Conservation (phyloP, 2,797 vertebrate genomes). For the Remorina albescens region DNA sequence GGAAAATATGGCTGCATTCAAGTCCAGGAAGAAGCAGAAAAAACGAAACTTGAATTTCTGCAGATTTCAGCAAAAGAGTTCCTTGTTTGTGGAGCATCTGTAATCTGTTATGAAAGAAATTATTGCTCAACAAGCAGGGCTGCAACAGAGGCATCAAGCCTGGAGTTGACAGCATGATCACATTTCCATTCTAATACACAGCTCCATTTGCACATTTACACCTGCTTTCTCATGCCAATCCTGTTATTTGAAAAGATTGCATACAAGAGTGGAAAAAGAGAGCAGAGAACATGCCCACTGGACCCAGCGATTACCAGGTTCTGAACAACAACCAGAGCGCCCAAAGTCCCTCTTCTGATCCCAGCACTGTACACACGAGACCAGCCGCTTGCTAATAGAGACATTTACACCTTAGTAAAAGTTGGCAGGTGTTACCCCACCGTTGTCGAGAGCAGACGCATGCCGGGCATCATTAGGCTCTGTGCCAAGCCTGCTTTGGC, state of each 20-base stretch:
- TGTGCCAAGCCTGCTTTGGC: constrained; percentile 93
- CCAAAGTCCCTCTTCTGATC: constrained; percentile 90
- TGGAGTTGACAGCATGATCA: constrained; percentile 15
- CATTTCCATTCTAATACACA: constrained; percentile 18
- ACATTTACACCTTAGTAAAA: constrained; percentile 98
- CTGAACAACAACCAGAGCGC: constrained; percentile 82
- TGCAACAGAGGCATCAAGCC: constrained; percentile 20
- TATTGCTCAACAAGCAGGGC: constrained; percentile 18
- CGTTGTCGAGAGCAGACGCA: constrained; percentile 94
- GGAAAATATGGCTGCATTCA: constrained; percentile 6
- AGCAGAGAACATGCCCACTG: constrained; percentile 72
- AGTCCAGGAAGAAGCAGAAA: not conserved
- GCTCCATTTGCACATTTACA: constrained; percentile 37
- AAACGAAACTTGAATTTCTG: not conserved
- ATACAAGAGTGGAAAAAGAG: constrained; percentile 54
- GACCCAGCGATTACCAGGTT: constrained; percentile 77
- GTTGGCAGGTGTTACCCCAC: constrained; percentile 96
- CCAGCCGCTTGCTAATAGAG: constrained; percentile 92
- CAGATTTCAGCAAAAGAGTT: not conserved
- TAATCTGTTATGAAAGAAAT: constrained; percentile 2
- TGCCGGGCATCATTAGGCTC: constrained; percentile 97
- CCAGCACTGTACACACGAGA: constrained; percentile 71
- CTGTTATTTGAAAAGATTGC: constrained; percentile 63
- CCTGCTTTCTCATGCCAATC: constrained; percentile 51
- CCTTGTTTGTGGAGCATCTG: not conserved